phyloP scores from a whole-genome alignment of 2,888 invertebrate genomes.

The Melanophora roralis region DNA sequence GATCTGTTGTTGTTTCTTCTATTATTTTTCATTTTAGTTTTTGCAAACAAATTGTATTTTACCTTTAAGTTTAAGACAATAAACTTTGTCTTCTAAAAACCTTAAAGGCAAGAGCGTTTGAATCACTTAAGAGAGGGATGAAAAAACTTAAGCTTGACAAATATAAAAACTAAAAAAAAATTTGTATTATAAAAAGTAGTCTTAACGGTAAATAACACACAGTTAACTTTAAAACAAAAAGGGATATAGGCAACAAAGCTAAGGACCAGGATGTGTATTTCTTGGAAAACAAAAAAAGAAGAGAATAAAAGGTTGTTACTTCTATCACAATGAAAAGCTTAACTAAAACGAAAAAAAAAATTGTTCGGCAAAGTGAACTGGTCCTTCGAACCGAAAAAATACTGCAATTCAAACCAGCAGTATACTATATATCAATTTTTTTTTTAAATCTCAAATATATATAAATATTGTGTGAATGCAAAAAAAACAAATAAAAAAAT shows the following conservation, averaged over 20 bases:
- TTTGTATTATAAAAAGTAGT: neutral
- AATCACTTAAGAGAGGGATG: slow-evolving; percentile 14
- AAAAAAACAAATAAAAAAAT: too few species aligned
- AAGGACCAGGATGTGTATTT: too few species aligned
- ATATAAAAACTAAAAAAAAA: neutral
- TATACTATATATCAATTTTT: too few species aligned
- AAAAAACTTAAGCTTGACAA: slow-evolving; percentile 15
- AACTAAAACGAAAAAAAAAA: too few species aligned
- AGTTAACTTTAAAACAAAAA: neutral
- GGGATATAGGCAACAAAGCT: neutral
- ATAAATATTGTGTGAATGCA: too few species aligned
- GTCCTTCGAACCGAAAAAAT: too few species aligned
- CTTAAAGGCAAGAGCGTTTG: slow-evolving; percentile 1
- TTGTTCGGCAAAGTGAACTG: too few species aligned
- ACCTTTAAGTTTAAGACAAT: slow-evolving; percentile 6
- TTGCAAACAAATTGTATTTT: slow-evolving; percentile 26
- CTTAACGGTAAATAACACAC: neutral
- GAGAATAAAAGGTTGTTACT: too few species aligned
- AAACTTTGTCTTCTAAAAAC: slow-evolving; percentile 28
- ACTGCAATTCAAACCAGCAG: too few species aligned
- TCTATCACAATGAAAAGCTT: too few species aligned
- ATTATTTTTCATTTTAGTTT: neutral
- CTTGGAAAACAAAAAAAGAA: too few species aligned
- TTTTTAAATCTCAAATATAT: too few species aligned
- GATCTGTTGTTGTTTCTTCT: slow-evolving; percentile 12